phyloP scores from a whole-genome alignment of 2,797 vertebrate species.

The Chaenodraco wilsoni region DNA sequence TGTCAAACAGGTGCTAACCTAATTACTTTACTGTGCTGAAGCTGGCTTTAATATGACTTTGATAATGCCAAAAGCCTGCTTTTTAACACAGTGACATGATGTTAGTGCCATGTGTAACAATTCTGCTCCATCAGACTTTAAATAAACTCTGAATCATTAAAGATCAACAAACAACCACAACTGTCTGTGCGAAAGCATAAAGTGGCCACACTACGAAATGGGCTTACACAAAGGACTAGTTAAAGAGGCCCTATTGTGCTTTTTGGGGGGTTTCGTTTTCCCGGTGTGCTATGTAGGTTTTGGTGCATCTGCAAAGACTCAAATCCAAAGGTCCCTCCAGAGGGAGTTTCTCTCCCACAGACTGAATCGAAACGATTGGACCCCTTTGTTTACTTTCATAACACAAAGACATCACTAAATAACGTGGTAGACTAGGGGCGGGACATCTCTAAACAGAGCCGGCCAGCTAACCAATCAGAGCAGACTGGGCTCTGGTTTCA shows the following conservation, averaged over 20 bases:
- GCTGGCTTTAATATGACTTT: conserved; percentile 9
- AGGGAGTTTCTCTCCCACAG: too few relatives aligned
- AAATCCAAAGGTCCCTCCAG: too few relatives aligned
- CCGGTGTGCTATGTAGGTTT: too few relatives aligned
- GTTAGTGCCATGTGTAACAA: conserved; percentile 2
- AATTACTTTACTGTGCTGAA: conserved; percentile 5
- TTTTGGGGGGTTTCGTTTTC: too few relatives aligned
- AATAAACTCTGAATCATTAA: conserved; percentile 1
- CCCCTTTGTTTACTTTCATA: too few relatives aligned
- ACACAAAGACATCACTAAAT: too few relatives aligned
- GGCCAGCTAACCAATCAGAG: too few relatives aligned
- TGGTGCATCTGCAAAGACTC: too few relatives aligned
- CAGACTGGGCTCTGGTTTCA: too few relatives aligned
- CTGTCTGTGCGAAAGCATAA: conserved; percentile 14
- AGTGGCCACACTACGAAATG: not conserved
- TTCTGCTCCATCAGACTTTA: not conserved
- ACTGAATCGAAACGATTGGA: too few relatives aligned
- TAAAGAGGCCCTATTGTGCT: conserved; percentile 9
- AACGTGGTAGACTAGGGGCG: too few relatives aligned
- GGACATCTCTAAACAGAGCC: too few relatives aligned
- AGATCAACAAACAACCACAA: not conserved
- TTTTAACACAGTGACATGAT: conserved; percentile 1
- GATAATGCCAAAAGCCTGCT: conserved; percentile 12
- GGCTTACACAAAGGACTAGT: conserved; percentile 5
- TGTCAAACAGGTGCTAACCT: conserved; percentile 43